Evolutionary conservation across 2,888 invertebrate genomes (phyloP), one percentile per base, ranked within the genome.

Genomic region (Amblyteles armatorius): DNA sequence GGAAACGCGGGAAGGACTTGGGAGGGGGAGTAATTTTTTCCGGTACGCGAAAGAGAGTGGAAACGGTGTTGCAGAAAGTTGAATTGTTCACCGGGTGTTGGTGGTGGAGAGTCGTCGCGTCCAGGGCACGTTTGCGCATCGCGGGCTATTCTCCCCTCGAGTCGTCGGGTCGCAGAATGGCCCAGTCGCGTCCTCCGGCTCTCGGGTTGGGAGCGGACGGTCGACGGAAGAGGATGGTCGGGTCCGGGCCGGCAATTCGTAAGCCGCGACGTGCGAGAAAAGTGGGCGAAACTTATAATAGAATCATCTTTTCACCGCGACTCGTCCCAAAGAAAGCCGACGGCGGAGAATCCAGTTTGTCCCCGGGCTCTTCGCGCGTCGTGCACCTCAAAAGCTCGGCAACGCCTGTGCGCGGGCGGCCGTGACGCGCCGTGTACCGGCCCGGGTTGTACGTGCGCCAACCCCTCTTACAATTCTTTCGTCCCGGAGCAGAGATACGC

Each of bases 271-370:
- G 86, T 87, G 86, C 84, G 85, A 87, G 86, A 87, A 86, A 87
- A 89, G 87, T 85, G 83, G 86, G 87, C 87, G 85, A 88, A 90
- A 90, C 91, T 90, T 91, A 90, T 91, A 91, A 91, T 91, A 90
- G 91, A 91, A 91, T 91, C 90, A 90, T 91, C 91, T 89, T 90
- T 88, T 90, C 84, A 87, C 86, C 82, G 73, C 88, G 87, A 88
- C 88, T 89, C 88, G 85, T 88, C 87, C 87, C 76, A 86, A 88
- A 79, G 88, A 86, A 89, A 90, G 86, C 89, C 79, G 73, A 79
- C 71, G 79, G 13, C 13, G 29, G 84, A 79, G 81, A 85, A 85
- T 84, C 79, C 67, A 79, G 72, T 68, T 68, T 60, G 52, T 68
- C 69, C 40, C 44, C 40, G 52, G 52, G 76, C 57, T 78, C 50